These are phyloP conservation scores for Erebia palarica DNA, from an alignment of 2,888 invertebrate genomes.

Conservation along the genomic window DNA sequence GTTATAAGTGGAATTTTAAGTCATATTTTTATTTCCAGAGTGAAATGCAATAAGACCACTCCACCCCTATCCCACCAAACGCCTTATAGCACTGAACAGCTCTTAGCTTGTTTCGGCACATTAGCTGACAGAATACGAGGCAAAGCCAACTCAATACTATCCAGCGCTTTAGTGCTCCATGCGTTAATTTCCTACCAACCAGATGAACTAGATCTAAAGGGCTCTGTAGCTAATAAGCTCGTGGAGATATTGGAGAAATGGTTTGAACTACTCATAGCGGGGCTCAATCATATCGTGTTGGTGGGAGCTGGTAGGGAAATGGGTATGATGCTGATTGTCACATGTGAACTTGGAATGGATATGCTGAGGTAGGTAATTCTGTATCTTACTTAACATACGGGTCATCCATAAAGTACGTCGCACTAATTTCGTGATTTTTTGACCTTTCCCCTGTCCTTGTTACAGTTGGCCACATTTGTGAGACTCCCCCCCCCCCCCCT, in stretches of 20 bases:
- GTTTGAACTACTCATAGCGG: slow-evolving; percentile 57
- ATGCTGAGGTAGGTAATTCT: slow-evolving; percentile 53
- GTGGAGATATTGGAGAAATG: slow-evolving; percentile 63
- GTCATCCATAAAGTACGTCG: too few species aligned
- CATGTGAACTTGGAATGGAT: slow-evolving; percentile 64
- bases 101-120: slow-evolving; percentile 63
- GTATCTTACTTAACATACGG: not conserved
- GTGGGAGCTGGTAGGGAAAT: slow-evolving; percentile 52
- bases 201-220: slow-evolving; percentile 52
- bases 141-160: slow-evolving; percentile 55
- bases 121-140: slow-evolving; percentile 52
- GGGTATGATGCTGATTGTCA: slow-evolving; percentile 62
- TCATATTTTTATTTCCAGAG: slow-evolving; percentile 48
- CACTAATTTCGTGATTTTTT: too few species aligned
- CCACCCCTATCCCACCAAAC: slow-evolving; percentile 70
- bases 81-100: slow-evolving; percentile 69
- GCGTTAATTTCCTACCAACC: slow-evolving; percentile 69
- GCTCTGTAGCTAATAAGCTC: slow-evolving; percentile 52
- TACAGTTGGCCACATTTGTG: too few species aligned
- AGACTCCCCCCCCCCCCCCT: too few species aligned
- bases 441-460: too few species aligned
- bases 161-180: slow-evolving; percentile 68
- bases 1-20: not conserved
- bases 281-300: slow-evolving; percentile 61
- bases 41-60: slow-evolving; percentile 55